Evolutionary conservation across 2,113 vertebrate genomes (phyloP), one percentile per base, ranked within the genome.

Genomic region (Agelaius tricolor): DNA sequence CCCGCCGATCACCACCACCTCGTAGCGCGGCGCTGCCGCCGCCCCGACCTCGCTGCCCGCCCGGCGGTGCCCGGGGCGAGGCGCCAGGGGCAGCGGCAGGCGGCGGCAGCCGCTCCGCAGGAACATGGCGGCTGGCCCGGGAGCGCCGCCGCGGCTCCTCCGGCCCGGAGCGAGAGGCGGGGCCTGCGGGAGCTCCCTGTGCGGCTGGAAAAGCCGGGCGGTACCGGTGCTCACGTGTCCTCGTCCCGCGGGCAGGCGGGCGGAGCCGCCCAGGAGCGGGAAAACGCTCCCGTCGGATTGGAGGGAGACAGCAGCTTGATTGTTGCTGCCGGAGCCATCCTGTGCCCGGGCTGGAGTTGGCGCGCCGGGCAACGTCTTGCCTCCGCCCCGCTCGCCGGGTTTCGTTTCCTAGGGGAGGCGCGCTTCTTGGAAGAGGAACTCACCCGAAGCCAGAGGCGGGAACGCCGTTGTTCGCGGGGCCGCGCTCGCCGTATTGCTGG

Each of bases 1-100:
- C 1, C 99, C 99, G 3, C 99, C 99, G 68, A 99, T 98, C 41
- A 99, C 98, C 4, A 99, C 97, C 90, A 99, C 99, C 35, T 99
- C 98, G 95, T 98, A 99, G 27, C 37, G 39, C 59, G 28, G 49
- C 65, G 21, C 43, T 2, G 19, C 52, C 83, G 16, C 49, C 4
- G 33, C 58, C 54, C 51, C 51, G 24, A 20, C 35, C 12, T 43
- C 71, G 5, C 30, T 26, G 39, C 57, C 30, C 28, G 62, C 55
- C 5, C 92, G 37, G 27, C 94, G 27, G 20, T 47, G 49, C 28
- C 57, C 41, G 8, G 43, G 47, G 7, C 68, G 67, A 71, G 68
- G 47, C 47, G 68, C 35, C 35, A 15, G 14, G 19, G 14, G 14
- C 67, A 39, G 35, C 67, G 47, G 47, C 47, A 71, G 27, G 67